Base-by-base conservation (phyloP, 1,140 invertebrate species). In the Meloidogyne chitwoodi region DNA sequence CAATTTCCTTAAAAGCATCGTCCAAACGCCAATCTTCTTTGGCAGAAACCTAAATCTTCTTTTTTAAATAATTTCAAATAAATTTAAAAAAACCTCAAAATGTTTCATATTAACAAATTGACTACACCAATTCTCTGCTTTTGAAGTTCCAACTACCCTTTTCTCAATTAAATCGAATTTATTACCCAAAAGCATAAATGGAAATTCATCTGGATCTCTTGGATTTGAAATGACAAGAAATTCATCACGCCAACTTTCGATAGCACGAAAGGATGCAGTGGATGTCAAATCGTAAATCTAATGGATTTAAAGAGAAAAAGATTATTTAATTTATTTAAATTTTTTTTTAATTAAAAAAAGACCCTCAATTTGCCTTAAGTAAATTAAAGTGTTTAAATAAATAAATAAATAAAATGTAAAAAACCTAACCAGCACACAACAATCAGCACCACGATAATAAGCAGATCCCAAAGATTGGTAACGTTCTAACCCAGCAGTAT, bases 201-300 rank as follows among this genome's bases (percentile, higher is more conserved):
- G 96, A 88, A 99, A 99, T 89, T 98, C 96, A 87, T 99, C 96
- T 2, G 96, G 94, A 89, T 98, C 95, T 61, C 94, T 89, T 29
- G 96, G 96, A 79, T 88, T 63, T 63, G 96, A 94, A 89, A 98
- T 90, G 88, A 99, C 98, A 80, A 99, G 91, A 89, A 99, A 99
- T 88, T 99, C 96, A 89, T 99, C 96, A 86, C 95, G 90, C 96
- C 96, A 99, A 84, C 93, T 94, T 87, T 99, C 96, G 79, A 99
- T 90, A 80, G 94, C 95, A 90, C 97, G 97, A 88, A 99, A 99
- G 79, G 94, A 94, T 87, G 92, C 95, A 67, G 95, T 94, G 84
- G 94, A 93, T 78, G 95, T 96, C 78, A 99, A 95, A 90, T 99
- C 96, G 90, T 96, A 99, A 19, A 91, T 91, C 70, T 73, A n/a